phyloP scores from a whole-genome alignment of 2,113 vertebrate species.

The Stegastes partitus region DNA sequence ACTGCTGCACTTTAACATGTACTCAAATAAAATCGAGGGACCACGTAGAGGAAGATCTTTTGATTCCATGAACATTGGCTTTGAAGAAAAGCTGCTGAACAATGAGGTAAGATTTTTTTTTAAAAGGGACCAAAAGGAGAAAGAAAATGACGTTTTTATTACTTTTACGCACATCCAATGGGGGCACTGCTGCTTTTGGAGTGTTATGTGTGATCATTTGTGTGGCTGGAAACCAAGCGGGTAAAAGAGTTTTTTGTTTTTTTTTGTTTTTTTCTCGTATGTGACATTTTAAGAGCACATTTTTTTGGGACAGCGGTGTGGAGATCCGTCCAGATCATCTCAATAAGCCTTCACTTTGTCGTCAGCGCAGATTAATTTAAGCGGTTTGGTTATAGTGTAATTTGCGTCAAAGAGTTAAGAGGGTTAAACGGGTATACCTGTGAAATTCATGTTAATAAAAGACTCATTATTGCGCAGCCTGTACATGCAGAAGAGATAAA shows the following conservation, averaged over 20 bases:
- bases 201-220: background rate
- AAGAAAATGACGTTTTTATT: background rate
- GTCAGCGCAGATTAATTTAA: slow-evolving; percentile 70
- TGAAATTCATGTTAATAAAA: background rate
- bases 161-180: background rate
- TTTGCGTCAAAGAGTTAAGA: slow-evolving; percentile 69
- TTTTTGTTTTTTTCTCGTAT: too few relatives aligned
- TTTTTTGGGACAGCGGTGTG: background rate
- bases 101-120: slow-evolving; percentile 84
- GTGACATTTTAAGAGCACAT: background rate
- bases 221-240: background rate
- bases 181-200: background rate
- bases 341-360: slow-evolving; percentile 46
- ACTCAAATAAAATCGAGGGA: slow-evolving; percentile 83
- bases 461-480: background rate
- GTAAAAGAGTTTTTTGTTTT: slow-evolving; percentile 1
- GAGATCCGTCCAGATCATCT: slow-evolving; percentile 16
- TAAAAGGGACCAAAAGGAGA: background rate
- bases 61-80: slow-evolving; percentile 86
- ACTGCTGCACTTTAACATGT: slow-evolving; percentile 77
- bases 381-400: slow-evolving; percentile 45
- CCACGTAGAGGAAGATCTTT: slow-evolving; percentile 87
- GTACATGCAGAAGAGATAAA: slow-evolving; percentile 2
- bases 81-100: slow-evolving; percentile 87
- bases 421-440: slow-evolving; percentile 33